These are phyloP conservation scores for Sebastes vulpes DNA, from an alignment of 2,797 vertebrate species.

Conservation along the genomic window DNA sequence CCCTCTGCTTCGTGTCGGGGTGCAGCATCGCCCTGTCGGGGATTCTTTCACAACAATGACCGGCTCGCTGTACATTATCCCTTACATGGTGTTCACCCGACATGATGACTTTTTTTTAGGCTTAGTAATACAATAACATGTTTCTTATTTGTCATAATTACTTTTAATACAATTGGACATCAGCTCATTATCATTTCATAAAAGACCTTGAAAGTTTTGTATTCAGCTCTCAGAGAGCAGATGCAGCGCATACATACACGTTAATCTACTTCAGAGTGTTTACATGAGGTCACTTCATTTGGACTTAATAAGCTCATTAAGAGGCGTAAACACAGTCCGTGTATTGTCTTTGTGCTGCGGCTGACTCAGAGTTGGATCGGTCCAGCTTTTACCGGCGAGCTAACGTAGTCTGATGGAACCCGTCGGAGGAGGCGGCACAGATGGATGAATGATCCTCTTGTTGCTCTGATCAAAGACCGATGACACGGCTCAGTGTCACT, in stretches of 20 bases:
- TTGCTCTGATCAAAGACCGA: constrained; percentile 60
- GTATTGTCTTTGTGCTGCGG: constrained; percentile 19
- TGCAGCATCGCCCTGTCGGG: no score
- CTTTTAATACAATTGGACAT: neutral
- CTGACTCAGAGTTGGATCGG: constrained; percentile 26
- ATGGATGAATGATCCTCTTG: constrained; percentile 52
- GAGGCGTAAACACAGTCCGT: constrained; percentile 35
- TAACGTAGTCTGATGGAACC: constrained; percentile 12
- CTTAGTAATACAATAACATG: neutral
- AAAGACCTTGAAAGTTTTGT: neutral
- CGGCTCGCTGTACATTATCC: no score
- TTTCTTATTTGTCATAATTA: neutral
- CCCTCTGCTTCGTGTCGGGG: no score
- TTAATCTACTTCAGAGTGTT: constrained; percentile 50
- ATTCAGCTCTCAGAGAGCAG: constrained; percentile 6
- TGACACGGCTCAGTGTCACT: constrained; percentile 45
- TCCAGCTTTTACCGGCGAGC: neutral
- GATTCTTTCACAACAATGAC: no score
- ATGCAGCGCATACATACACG: constrained; percentile 12
- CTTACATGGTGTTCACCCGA: neutral
- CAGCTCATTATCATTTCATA: neutral
- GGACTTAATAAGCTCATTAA: constrained; percentile 45
- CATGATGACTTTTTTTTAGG: neutral
- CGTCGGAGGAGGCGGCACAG: neutral
- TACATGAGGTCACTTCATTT: constrained; percentile 50